Base-by-base conservation (phyloP, 92 coral and sea anemone genomes). In the Palythoa grandiflora region DNA sequence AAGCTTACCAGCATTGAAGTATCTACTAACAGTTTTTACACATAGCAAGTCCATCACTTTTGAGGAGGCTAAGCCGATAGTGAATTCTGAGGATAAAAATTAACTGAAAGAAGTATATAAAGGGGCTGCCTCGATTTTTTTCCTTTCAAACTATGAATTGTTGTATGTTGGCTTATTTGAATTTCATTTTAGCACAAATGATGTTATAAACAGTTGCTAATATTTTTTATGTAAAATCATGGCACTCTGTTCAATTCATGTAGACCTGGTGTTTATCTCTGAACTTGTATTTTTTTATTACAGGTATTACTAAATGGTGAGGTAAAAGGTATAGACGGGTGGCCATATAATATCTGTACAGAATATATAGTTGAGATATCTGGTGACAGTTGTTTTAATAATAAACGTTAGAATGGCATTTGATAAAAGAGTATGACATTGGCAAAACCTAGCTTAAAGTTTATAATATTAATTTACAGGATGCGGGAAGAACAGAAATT, bases 321-420 rank as follows among this genome's bases (percentile, higher is more conserved):
- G 54, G 54, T 17, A 54, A 74, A 74, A 74, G 38, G 19, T 40
- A 73, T 73, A 10, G 78, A 73, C n/a, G 57, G 39, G 78, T 47
- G 21, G 78, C 55, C 57, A 74, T 74, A 74, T 44, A 4, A 44
- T 3, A 44, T 17, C 78, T 40, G 35, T 74, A 74, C 52, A 44
- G 50, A 44, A 44, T 44, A 44, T 44, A 44, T 6, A 44, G 50
- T 44, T 40, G 19, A 38, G 47, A 28, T 44, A 40, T 16, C 47
- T 74, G 17, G 78, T 44, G 51, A 74, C 54, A 39, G 57, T 44
- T 48, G 52, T 44, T 44, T 73, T 44, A 13, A 39, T 44, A n/a
- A 28, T 44, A 44, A 44, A 36, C 50, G 35, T 2, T 37, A 44
- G 50, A 44, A 44, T 21, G 39, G 21, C 74, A 70, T 21, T 70